Percentiles rank a stretch among this genome's conserved stretches.
phyloP scores from a whole-genome alignment of 2,888 invertebrate genomes.

The Bursaphelenchus okinawaensis region DNA sequence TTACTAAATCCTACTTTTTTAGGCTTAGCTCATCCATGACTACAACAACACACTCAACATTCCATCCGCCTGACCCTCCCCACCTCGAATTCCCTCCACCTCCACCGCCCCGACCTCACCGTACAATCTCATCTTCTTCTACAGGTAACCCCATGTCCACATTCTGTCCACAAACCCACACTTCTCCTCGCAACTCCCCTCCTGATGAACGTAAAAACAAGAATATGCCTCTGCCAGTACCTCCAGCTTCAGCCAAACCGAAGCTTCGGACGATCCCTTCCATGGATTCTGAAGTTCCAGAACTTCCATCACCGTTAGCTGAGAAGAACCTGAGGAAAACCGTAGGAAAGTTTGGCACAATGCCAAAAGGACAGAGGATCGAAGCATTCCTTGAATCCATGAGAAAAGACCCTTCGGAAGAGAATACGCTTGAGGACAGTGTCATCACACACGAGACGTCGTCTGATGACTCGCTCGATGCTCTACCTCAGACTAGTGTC shows the following conservation, averaged over 20 bases:
- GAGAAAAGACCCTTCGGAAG: conserved; percentile 21
- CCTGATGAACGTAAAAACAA: background rate
- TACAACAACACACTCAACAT: background rate
- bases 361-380: conserved; percentile 91
- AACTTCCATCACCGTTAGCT: conserved; percentile 32
- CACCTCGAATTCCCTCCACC: conserved; percentile 36
- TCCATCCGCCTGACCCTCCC: conserved; percentile 19
- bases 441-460: conserved; percentile 20
- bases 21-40: conserved; percentile 6
- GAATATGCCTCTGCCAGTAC: conserved; percentile 32
- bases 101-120: conserved; percentile 30
- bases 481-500: conserved; percentile 30
- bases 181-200: conserved; percentile 9
- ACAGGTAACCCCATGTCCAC: conserved; percentile 26
- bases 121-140: conserved; percentile 8
- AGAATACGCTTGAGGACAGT: conserved; percentile 1
- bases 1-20: background rate
- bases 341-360: conserved; percentile 87
- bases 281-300: background rate
- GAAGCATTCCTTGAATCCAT: conserved; percentile 91
- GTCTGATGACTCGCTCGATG: conserved; percentile 47
- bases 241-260: conserved; percentile 46
- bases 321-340: conserved; percentile 62
- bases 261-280: conserved; percentile 36
- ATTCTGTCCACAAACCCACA: conserved; percentile 14